Percentiles rank a stretch among this genome's conserved stretches.
Conservation (phyloP, 2,888 invertebrate species). For the Cosmia trapezina region DNA sequence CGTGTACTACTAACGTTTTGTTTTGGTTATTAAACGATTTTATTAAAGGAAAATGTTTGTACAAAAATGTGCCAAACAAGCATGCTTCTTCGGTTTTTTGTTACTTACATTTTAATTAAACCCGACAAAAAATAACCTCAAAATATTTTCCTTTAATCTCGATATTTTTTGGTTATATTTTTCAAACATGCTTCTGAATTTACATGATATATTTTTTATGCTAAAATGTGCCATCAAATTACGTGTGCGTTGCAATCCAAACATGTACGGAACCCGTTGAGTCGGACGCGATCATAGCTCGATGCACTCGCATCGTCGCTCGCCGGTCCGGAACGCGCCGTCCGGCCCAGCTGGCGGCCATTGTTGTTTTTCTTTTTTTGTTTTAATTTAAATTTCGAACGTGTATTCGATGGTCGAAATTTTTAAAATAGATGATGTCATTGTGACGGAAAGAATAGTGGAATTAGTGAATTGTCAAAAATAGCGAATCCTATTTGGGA, state of each 20-base stretch:
- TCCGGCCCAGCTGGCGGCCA: constrained; percentile 70
- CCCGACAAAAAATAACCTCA: background rate
- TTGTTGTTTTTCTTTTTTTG: constrained; percentile 56
- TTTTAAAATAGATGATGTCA: constrained; percentile 53
- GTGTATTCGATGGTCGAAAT: constrained; percentile 58
- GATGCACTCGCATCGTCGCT: constrained; percentile 75
- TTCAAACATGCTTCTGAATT: constrained; percentile 18
- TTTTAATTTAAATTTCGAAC: constrained; percentile 66
- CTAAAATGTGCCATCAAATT: constrained; percentile 53
- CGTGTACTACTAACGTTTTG: constrained; percentile 20
- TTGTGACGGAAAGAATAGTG: constrained; percentile 40
- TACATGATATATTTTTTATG: constrained; percentile 23
- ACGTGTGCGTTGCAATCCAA: constrained; percentile 50
- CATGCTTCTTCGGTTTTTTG: background rate
- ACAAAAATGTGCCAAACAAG: constrained; percentile 1
- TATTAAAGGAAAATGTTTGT: background rate
- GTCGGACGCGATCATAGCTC: constrained; percentile 68
- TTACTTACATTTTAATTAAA: constrained; percentile 18
- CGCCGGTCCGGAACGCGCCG: constrained; percentile 75
- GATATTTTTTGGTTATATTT: constrained; percentile 7
- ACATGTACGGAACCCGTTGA: constrained; percentile 56
- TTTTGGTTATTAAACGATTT: constrained; percentile 16
- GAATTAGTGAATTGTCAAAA: constrained; percentile 50
- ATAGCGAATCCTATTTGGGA: constrained; percentile 27
- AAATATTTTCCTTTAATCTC: constrained; percentile 23